A percentile compares a stretch with the other conserved stretches of the same genome.
These are phyloP conservation scores for Glaucopsyche alexis DNA, from an alignment of 2,888 invertebrate species.

Conservation along the genomic window DNA sequence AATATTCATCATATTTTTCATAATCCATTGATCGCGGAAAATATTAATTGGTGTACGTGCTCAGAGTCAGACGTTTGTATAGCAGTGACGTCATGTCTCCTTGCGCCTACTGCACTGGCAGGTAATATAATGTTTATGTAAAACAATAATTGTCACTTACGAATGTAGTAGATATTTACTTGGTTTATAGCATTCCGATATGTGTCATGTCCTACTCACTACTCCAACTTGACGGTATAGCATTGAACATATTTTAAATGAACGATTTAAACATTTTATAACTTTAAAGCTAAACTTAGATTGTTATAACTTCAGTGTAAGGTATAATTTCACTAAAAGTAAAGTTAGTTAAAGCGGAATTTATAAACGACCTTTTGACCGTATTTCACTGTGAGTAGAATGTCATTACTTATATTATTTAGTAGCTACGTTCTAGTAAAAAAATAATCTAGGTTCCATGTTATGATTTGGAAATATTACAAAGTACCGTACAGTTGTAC, in stretches of 20 bases:
- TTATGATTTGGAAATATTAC: background rate
- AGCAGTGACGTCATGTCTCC: slow-evolving; percentile 36
- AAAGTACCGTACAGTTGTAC: background rate
- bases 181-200: slow-evolving; percentile 20
- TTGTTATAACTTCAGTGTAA: no score
- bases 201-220: background rate
- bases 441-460: background rate
- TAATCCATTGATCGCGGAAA: slow-evolving; percentile 15
- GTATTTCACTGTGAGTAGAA: background rate
- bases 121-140: slow-evolving; percentile 4
- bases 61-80: no score
- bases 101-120: slow-evolving; percentile 35
- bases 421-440: background rate
- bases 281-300: no score
- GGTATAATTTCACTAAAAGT: background rate
- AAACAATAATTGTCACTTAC: background rate
- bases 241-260: background rate
- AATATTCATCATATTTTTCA: slow-evolving; percentile 11
- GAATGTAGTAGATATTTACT: slow-evolving; percentile 6
- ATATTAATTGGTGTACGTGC: slow-evolving; percentile 13
- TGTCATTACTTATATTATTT: background rate
- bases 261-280: no score
- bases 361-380: background rate
- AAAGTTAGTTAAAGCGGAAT: background rate
- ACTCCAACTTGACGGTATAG: background rate